Evolutionary conservation across 2,113 vertebrate genomes (phyloP).

Genomic region (Lota lota): DNA sequence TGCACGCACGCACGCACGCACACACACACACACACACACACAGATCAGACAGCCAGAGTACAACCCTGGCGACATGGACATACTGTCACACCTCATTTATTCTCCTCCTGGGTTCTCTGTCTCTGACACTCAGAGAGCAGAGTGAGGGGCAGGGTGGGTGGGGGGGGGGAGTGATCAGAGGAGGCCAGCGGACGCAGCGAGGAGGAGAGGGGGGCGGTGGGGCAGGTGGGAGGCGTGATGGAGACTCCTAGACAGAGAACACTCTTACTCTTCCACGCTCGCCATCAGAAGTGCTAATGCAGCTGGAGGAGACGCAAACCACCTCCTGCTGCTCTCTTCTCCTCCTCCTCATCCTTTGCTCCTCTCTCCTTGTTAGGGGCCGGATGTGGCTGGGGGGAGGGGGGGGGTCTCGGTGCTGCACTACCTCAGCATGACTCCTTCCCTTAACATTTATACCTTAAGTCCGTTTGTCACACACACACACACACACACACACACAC

Average conservation of each 20-base stretch:
- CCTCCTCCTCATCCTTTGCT: constrained; percentile 34
- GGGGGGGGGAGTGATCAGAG: constrained; percentile 59
- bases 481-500: constrained; percentile 55
- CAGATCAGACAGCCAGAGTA: neutral
- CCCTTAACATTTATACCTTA: constrained; percentile 61
- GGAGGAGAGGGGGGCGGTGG: constrained; percentile 36
- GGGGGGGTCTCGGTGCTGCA: constrained; percentile 61
- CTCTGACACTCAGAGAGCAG: constrained; percentile 25
- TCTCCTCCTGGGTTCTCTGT: constrained; percentile 55
- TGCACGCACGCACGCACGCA: constrained; percentile 22
- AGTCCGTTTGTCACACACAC: constrained; percentile 62
- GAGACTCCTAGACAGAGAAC: constrained; percentile 33
- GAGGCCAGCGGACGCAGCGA: constrained; percentile 37
- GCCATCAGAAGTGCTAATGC: constrained; percentile 67
- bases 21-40: neutral
- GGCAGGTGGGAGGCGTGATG: constrained; percentile 29
- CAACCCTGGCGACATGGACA: neutral
- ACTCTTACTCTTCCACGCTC: constrained; percentile 29
- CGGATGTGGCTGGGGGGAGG: constrained; percentile 31
- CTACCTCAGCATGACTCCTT: constrained; percentile 54
- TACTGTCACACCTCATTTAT: constrained; percentile 61
- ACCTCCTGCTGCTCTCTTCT: constrained; percentile 34
- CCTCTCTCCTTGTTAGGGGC: constrained; percentile 57
- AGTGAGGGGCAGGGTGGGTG: constrained; percentile 34
- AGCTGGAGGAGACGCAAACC: constrained; percentile 41